Base-by-base conservation (phyloP, 2,113 vertebrate species). In the Marcusenius ussheri region DNA sequence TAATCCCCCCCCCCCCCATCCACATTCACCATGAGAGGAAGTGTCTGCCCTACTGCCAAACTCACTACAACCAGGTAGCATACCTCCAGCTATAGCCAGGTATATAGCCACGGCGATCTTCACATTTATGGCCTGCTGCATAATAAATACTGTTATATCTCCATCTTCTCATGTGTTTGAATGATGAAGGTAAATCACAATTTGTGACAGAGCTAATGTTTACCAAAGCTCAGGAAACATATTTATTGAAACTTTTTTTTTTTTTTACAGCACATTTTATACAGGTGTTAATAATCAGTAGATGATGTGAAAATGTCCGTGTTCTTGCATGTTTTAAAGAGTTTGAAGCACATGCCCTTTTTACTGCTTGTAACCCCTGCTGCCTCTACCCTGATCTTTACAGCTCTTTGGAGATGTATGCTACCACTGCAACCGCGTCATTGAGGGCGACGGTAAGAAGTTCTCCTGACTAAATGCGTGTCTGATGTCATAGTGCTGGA, bases 391-490 rank as follows among this genome's bases (percentile, higher is more conserved):
- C 35, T 42, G 74, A 17, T 80, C 74, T 39, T 47, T 19, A 87
- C 94, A 99, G 98, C 97, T 99, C 0, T 99, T 99, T 39, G 98
- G 98, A 90, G 98, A 99, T 92, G 98, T 99, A 91, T 99, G 98
- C 93, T 99, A 98, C 95, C 98, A 99, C 92, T 99, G 98, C 96
- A 99, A 99, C 89, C 97, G 96, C 91, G 98, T 99, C 24, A 99
- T 99, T 92, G 98, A 99, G 96, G 98, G 98, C 92, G 98, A 99
- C 85, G 98, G 98, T 99, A 93, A 97, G 97, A 89, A 85, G 90
- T 90, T 50, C 21, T 50, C 0, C 83, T 27, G 35, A 46, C 90
- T 39, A 47, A 19, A 42, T 51, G 31, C 0, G 4, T 77, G 27
- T 77, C 31, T 80, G 74, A 39, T 77, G 27, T 42, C 35, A 17